Base-by-base conservation (phyloP, 2,888 invertebrate species). In the Proisotoma minuta region DNA sequence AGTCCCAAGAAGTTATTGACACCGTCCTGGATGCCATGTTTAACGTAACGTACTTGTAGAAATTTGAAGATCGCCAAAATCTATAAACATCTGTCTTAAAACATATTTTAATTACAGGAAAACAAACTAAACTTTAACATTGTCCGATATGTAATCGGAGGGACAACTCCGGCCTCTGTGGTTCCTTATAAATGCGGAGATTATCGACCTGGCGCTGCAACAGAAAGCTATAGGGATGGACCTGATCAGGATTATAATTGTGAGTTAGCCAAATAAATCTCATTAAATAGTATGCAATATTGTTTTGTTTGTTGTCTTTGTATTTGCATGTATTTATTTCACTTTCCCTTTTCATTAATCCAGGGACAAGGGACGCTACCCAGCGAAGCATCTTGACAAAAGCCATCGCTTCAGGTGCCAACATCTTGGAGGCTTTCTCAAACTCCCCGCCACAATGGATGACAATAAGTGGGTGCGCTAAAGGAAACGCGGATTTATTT, bases 361-460 rank as follows among this genome's bases (percentile, higher is more conserved):
- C 27, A 70, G 72, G 70, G 72, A 64, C 57, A 1, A 48, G 72
- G 27, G 70, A 72, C 60, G 15, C 53, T 26, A 39, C 68, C 3
- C 72, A 72, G 53, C 43, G 68, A n/a, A 43, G 24, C 47, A 58
- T 68, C 40, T 48, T 71, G 15, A 22, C 43, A 27, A 29, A 18
- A 5, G 68, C 72, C 2, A 66, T 69, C 40, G 53, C 40, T 2
- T 40, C 62, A 23, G 70, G 71, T 8, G 73, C 59, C 2, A 63
- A 71, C 47, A 64, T 59, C 8, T 70, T 73, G 18, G 71, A 73
- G 58, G 73, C 73, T 1, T 73, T 73, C 62, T 70, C 70, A 1
- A 73, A 73, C 52, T 59, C 68, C 3, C 71, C 73, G 20, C 71
- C 73, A 3, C 69, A 73, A 61, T 73, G 73, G 73, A 62, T 73